Base-by-base conservation (phyloP, 2,888 invertebrate species). In the Xestia ashworthii region DNA sequence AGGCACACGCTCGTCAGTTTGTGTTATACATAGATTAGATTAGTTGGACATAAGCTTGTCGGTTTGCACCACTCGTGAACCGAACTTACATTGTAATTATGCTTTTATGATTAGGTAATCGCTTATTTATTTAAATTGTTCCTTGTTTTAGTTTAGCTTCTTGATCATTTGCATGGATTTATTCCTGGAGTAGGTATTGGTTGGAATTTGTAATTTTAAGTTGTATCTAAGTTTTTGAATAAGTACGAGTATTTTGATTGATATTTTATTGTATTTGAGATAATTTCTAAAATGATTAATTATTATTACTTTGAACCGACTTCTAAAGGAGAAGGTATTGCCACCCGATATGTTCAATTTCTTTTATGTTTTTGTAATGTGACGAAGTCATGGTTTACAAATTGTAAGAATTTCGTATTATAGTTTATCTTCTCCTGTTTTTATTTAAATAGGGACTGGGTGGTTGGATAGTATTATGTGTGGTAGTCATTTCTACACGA, bases 301-400 rank as follows among this genome's bases (percentile, higher is more conserved):
- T 67, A 64, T 80, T 66, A 67, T 67, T 48, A 38, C 71, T 75
- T 76, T 85, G 69, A 73, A 74, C 80, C 78, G 66, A 78, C 86
- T 84, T 88, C 79, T 82, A 67, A 48, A 84, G 72, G 74, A 89
- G 82, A 76, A 78, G 81, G 82, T 84, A 73, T 71, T 89, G 82
- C 88, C 89, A 88, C 88, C 88, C 78, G 76, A 82, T 79, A 88
- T 88, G 88, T 88, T 88, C 88, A 88, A 82, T 82, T 67, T 76
- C 66, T 83, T 66, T 87, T 67, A 74, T 53, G 44, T 22, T 48
- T 77, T 87, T 81, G 64, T 80, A 65, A 80, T 80, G 78, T 83
- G 83, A 87, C 82, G 46, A 76, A 83, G 82, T 89, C 84, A 83
- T 79, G 16, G 65, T 50, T 70, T 70, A 76, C 80, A 62, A 62